Percentiles rank a stretch among this genome's conserved stretches.
Conservation (phyloP, 1,140 invertebrate species). For the Brachionus plicatilis region DNA sequence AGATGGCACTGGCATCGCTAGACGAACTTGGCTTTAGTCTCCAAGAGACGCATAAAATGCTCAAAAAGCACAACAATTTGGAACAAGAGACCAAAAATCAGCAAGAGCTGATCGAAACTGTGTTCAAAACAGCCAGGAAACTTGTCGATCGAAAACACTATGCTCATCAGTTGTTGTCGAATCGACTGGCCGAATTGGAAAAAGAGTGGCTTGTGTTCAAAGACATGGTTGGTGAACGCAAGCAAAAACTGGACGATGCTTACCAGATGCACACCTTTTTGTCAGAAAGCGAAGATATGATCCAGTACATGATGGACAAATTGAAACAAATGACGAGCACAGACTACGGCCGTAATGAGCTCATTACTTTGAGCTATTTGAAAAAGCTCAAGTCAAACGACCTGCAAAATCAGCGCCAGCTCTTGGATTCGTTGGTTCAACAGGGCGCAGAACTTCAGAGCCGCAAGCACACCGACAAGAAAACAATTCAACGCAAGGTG, state of each 20-base stretch:
- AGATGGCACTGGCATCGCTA: neutral
- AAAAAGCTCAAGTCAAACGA: neutral
- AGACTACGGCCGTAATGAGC: constrained; percentile 9
- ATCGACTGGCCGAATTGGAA: neutral
- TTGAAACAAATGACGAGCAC: constrained; percentile 10
- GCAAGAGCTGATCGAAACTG: neutral
- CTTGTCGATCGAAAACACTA: constrained; percentile 2
- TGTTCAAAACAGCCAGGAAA: neutral
- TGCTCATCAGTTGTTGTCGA: neutral
- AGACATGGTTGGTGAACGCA: neutral
- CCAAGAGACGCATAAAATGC: neutral
- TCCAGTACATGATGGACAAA: constrained; percentile 2
- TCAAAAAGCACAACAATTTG: constrained; percentile 29
- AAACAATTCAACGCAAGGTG: neutral
- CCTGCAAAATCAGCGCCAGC: neutral
- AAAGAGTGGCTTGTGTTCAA: constrained; percentile 3
- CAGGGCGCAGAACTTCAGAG: neutral
- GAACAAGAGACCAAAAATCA: constrained; percentile 20
- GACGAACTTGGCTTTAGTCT: constrained; percentile 1
- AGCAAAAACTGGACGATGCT: neutral
- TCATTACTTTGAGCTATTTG: neutral
- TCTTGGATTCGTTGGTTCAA: neutral
- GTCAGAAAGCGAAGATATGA: neutral
- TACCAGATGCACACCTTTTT: neutral
- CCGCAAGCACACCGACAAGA: neutral